Evolutionary conservation across 2,888 invertebrate species (phyloP).

Genomic region (Pyrgus malvae): DNA sequence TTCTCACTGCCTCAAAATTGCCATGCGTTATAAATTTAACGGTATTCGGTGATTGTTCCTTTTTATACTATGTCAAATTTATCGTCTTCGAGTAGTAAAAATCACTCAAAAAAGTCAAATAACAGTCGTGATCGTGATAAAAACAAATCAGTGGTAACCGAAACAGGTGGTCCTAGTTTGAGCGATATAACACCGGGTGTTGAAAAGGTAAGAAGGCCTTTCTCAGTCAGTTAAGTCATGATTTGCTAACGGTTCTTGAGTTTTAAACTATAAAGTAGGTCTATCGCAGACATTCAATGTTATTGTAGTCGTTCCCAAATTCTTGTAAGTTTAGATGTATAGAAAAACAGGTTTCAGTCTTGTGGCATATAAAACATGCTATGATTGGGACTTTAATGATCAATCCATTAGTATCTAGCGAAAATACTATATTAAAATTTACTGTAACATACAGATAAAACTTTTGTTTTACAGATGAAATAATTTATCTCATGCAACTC

Average conservation of each 20-base stretch:
- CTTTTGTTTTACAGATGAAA: too few relatives aligned
- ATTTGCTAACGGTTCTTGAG: neutral
- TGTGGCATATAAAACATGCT: too few relatives aligned
- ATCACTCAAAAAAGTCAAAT: conserved; percentile 61
- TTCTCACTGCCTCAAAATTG: conserved; percentile 4
- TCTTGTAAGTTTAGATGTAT: too few relatives aligned
- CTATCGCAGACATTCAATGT: too few relatives aligned
- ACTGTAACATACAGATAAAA: too few relatives aligned
- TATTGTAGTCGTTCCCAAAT: too few relatives aligned
- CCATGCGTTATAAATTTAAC: conserved; percentile 4
- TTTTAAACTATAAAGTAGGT: too few relatives aligned
- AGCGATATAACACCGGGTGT: conserved; percentile 72
- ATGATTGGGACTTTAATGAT: too few relatives aligned
- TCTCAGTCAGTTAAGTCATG: neutral
- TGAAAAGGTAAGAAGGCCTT: conserved; percentile 59
- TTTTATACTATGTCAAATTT: conserved; percentile 58
- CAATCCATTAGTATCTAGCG: too few relatives aligned
- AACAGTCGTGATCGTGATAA: conserved; percentile 68
- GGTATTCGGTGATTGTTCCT: conserved; percentile 13
- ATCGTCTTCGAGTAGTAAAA: conserved; percentile 58
- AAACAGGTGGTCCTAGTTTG: conserved; percentile 75
- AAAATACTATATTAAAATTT: too few relatives aligned
- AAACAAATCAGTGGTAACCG: conserved; percentile 67
- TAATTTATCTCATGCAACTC: too few relatives aligned
- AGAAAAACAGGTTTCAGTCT: too few relatives aligned